Percentiles rank a stretch among this genome's conserved stretches.
phyloP scores from a whole-genome alignment of 2,797 vertebrate species.

The Pangasius krempfi region DNA sequence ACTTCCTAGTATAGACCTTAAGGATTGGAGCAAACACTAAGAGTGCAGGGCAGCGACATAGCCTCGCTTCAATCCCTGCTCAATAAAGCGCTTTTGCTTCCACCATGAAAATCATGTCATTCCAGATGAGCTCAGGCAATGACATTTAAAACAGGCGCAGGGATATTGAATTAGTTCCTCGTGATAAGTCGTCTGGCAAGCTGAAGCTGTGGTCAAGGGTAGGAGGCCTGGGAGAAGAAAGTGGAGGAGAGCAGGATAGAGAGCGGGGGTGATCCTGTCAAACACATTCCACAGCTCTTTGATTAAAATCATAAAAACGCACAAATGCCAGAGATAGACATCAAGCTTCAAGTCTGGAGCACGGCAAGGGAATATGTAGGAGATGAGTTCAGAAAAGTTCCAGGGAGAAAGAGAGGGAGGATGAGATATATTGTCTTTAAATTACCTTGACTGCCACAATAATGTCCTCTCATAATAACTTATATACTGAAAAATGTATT shows the following conservation, averaged over 20 bases:
- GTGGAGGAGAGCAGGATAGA: not conserved
- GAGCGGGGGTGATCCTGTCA: constrained; percentile 27
- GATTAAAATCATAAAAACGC: constrained; percentile 62
- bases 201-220: constrained; percentile 60
- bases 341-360: constrained; percentile 46
- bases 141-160: constrained; percentile 81
- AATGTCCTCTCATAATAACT: not conserved
- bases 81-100: constrained; percentile 75
- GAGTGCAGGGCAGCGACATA: constrained; percentile 49
- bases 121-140: constrained; percentile 77
- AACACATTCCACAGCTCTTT: constrained; percentile 62
- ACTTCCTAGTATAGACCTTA: constrained; percentile 70
- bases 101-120: constrained; percentile 78
- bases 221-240: constrained; percentile 28
- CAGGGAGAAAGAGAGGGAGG: not conserved
- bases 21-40: constrained; percentile 62
- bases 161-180: constrained; percentile 81
- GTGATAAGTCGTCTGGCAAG: constrained; percentile 71
- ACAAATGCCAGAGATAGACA: constrained; percentile 32
- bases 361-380: not conserved
- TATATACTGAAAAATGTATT: not conserved
- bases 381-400: not conserved
- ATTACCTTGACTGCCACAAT: not conserved
- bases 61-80: constrained; percentile 57
- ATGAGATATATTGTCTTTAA: not conserved